Evolutionary conservation across 2,797 vertebrate genomes (phyloP).

Genomic region (Urocyon cinereoargenteus): DNA sequence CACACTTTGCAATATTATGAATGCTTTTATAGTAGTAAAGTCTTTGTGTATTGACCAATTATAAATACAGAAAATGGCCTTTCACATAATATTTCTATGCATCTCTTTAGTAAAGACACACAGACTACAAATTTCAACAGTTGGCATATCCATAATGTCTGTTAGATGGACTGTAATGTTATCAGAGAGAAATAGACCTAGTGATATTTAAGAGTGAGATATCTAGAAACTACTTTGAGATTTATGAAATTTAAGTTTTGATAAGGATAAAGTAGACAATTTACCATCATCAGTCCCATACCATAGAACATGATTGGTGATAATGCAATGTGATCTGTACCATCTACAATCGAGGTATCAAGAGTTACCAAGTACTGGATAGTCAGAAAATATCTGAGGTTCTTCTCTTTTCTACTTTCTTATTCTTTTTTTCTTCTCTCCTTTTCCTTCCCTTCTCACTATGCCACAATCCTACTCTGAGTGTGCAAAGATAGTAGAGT

Average conservation of each 20-base stretch:
- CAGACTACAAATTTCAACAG: not conserved
- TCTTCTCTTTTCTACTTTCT: not conserved
- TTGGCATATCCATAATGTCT: not conserved
- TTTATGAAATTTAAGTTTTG: not conserved
- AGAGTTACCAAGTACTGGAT: not conserved
- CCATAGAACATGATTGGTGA: not conserved
- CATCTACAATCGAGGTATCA: not conserved
- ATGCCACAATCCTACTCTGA: not conserved
- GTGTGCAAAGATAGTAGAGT: not conserved
- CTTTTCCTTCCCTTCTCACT: conserved; percentile 10
- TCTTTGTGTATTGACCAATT: not conserved
- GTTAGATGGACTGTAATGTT: not conserved
- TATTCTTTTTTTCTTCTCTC: conserved; percentile 14
- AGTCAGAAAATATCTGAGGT: not conserved
- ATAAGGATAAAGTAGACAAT: not conserved
- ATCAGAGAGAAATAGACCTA: not conserved
- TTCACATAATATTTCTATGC: not conserved
- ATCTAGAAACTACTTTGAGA: conserved; percentile 13
- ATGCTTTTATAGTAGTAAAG: not conserved
- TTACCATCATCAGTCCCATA: not conserved
- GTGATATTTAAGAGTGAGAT: not conserved
- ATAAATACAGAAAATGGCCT: not conserved
- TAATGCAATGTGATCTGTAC: not conserved
- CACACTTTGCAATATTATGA: not conserved
- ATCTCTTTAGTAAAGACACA: conserved; percentile 8